Evolutionary conservation across 2,888 invertebrate genomes (phyloP).

Genomic region (Dasysyrphus tricinctus): DNA sequence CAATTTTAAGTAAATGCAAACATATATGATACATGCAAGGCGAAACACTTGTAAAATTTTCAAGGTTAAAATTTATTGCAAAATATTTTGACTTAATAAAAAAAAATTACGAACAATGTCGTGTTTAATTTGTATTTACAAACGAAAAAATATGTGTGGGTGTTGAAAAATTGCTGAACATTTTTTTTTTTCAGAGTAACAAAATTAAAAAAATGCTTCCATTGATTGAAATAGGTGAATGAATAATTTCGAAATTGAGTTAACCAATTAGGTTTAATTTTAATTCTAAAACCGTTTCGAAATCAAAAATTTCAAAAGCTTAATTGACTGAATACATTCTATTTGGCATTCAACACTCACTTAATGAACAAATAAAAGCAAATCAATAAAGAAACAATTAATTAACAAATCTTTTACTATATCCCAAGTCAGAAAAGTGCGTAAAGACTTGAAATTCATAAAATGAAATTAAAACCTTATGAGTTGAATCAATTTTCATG

Average conservation of each 20-base stretch:
- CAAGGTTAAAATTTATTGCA: not conserved
- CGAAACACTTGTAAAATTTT: not conserved
- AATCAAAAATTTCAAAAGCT: not conserved
- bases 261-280: not conserved
- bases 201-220: not conserved
- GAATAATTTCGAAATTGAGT: not conserved
- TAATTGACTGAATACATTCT: not conserved
- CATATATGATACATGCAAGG: not conserved
- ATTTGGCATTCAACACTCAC: not conserved
- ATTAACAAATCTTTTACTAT: not conserved
- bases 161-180: not conserved
- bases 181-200: not conserved
- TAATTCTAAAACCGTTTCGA: not conserved
- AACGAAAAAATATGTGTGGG: not conserved
- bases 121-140: not conserved
- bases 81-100: not conserved
- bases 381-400: slow-evolving; percentile 23
- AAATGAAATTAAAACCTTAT: slow-evolving; percentile 23
- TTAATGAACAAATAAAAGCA: not conserved
- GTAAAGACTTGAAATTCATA: not conserved
- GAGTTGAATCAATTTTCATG: slow-evolving; percentile 26
- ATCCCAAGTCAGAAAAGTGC: not conserved
- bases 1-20: not conserved
- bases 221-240: not conserved
- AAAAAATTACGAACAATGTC: not conserved